A percentile compares a stretch with the other conserved stretches of the same genome.
These are phyloP conservation scores for Mustela lutreola DNA, from an alignment of 2,113 vertebrate species.

Conservation along the genomic window DNA sequence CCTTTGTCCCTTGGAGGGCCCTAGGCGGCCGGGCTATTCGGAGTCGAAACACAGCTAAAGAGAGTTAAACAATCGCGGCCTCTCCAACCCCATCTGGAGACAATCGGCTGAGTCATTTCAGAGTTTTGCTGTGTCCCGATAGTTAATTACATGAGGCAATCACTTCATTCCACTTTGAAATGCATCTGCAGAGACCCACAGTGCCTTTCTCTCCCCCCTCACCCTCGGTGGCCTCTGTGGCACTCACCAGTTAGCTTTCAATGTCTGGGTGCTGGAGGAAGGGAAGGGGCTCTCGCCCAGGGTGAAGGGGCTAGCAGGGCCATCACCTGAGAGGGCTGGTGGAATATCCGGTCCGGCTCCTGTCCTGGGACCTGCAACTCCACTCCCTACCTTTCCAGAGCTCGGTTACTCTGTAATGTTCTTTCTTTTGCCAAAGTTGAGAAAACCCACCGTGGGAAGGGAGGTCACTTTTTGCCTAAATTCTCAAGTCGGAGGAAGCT, in stretches of 20 bases:
- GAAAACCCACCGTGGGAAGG: background rate
- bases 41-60: constrained; percentile 45
- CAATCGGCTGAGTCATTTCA: constrained; percentile 67
- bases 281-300: background rate
- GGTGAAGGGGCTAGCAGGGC: background rate
- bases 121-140: constrained; percentile 51
- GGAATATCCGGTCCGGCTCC: background rate
- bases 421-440: no score
- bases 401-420: background rate
- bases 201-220: background rate
- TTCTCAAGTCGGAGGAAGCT: background rate
- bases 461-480: background rate
- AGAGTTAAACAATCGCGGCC: constrained; percentile 73
- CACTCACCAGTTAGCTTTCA: background rate
- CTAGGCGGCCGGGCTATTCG: constrained; percentile 15
- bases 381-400: background rate
- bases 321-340: background rate
- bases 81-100: constrained; percentile 72
- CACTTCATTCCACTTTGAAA: constrained; percentile 67
- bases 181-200: background rate
- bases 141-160: constrained; percentile 70
- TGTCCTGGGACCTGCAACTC: background rate
- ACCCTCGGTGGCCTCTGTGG: background rate
- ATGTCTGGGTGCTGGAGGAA: background rate
- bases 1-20: constrained; percentile 70